Evolutionary conservation across 2,888 invertebrate genomes (phyloP).

Genomic region (Frankliniella fusca): DNA sequence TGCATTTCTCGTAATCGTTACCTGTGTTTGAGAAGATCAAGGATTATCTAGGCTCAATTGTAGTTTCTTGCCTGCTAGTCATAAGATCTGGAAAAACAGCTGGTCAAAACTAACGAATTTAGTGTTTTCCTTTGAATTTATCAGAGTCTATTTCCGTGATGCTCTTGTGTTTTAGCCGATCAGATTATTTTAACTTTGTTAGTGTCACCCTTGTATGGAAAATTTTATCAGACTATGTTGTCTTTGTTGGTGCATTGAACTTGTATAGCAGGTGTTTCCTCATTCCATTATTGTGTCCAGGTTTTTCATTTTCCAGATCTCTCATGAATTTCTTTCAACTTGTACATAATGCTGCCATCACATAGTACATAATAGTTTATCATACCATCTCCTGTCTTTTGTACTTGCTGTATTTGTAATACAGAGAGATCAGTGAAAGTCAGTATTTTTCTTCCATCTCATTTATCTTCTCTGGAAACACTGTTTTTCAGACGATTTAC

Average conservation of each 20-base stretch:
- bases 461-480: neutral
- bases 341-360: conserved; percentile 17
- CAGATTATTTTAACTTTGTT: neutral
- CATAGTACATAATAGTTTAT: conserved; percentile 10
- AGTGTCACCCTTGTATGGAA: too few species aligned
- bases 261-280: neutral
- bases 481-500: too few species aligned
- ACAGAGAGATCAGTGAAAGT: neutral
- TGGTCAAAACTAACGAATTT: neutral
- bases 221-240: too few species aligned
- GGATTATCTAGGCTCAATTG: neutral
- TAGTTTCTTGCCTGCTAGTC: conserved; percentile 21
- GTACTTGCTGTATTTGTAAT: neutral
- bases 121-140: neutral
- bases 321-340: neutral
- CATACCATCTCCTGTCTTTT: conserved; percentile 5
- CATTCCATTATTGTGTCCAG: conserved; percentile 18
- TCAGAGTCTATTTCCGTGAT: conserved; percentile 18
- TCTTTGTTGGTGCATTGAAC: neutral
- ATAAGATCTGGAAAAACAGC: conserved; percentile 16
- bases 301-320: conserved; percentile 25
- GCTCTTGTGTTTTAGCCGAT: neutral
- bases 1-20: conserved; percentile 11
- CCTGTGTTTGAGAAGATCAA: neutral
- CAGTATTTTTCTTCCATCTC: neutral